These are phyloP conservation scores for Guaruba guarouba DNA, from an alignment of 2,113 vertebrate species.

Conservation along the genomic window DNA sequence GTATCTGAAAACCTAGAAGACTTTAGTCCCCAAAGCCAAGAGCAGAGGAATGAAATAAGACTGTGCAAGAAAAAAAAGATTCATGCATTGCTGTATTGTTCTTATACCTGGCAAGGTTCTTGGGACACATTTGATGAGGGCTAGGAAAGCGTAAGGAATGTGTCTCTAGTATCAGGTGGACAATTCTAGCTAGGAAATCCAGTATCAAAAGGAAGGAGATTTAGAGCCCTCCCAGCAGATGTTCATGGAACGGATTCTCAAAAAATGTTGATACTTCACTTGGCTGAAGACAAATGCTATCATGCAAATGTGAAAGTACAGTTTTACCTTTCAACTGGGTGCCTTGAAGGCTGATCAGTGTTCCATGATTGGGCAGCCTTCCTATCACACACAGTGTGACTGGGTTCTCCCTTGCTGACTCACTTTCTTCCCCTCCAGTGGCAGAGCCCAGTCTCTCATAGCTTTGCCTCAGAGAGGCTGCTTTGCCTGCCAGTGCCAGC, in stretches of 20 bases:
- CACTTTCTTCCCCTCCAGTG: background rate
- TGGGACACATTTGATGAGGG: background rate
- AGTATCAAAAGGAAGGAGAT: background rate
- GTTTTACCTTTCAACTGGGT: background rate
- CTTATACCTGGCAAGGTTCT: background rate
- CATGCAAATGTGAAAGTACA: background rate
- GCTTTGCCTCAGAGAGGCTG: background rate
- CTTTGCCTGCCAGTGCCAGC: slow-evolving; percentile 8
- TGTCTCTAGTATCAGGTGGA: background rate
- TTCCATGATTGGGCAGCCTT: background rate
- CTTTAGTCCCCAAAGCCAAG: background rate
- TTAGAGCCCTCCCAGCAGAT: background rate
- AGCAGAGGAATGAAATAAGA: background rate
- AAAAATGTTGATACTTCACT: background rate
- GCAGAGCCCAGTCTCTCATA: background rate
- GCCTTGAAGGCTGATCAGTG: background rate
- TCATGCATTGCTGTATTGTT: background rate
- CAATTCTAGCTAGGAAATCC: background rate
- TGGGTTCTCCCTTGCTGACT: background rate
- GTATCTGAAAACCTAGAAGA: background rate
- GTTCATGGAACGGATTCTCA: background rate
- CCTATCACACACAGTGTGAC: background rate
- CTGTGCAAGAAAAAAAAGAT: background rate
- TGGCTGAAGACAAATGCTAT: background rate
- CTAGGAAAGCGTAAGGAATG: background rate